Evolutionary conservation across 64 coral and sea anemone genomes (phyloP).

Genomic region (Actinia tenebrosa): DNA sequence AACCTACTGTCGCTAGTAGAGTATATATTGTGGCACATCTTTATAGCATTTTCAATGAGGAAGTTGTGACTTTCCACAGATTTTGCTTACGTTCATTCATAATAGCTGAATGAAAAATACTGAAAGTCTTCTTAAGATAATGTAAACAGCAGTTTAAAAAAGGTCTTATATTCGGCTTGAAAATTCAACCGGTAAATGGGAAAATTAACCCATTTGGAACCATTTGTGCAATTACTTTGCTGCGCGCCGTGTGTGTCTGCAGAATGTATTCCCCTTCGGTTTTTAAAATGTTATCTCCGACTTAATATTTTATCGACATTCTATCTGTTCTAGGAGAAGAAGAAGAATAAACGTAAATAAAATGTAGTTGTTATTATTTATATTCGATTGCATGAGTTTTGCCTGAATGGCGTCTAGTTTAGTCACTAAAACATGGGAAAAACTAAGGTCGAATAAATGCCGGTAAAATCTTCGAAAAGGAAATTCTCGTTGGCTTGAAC

Average conservation of each 20-base stretch:
- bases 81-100: conserved; percentile 14
- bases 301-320: conserved; percentile 10
- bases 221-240: neutral
- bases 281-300: neutral
- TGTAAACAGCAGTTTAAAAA: neutral
- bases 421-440: neutral
- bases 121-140: neutral
- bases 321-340: neutral
- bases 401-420: neutral
- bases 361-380: neutral
- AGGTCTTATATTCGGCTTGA: neutral
- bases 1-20: too few species aligned
- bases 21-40: neutral
- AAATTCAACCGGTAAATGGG: neutral
- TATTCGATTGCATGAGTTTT: conserved; percentile 4
- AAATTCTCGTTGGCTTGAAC: neutral
- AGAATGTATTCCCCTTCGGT: neutral
- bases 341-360: neutral
- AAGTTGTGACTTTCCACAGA: neutral
- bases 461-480: neutral
- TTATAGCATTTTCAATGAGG: neutral
- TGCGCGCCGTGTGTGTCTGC: neutral
- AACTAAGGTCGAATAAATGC: neutral
- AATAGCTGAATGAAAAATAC: conserved; percentile 1
- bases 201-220: neutral